Conservation (phyloP, 2,888 invertebrate species). For the Acanthopleura granulata region DNA sequence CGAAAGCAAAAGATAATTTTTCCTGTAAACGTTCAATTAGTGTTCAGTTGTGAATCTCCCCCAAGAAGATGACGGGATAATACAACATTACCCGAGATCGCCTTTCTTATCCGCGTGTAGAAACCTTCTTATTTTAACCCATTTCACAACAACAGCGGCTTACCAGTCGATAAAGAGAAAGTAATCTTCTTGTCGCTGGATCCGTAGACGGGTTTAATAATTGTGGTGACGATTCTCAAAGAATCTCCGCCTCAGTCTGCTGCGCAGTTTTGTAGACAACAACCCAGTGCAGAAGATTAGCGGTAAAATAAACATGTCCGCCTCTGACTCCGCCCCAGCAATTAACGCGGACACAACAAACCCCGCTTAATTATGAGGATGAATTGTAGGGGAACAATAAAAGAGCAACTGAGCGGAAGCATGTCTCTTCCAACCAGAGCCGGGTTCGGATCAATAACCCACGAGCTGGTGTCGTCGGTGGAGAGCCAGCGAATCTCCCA, state of each 20-base stretch:
- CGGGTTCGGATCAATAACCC: neutral
- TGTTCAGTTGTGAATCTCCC: too few species aligned
- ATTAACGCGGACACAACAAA: neutral
- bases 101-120: too few species aligned
- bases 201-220: too few species aligned
- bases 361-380: conserved; percentile 1
- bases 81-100: too few species aligned
- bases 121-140: neutral
- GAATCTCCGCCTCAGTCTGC: too few species aligned
- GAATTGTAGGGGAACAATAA: neutral
- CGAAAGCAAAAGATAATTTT: too few species aligned
- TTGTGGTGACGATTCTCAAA: too few species aligned
- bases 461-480: neutral
- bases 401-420: conserved; percentile 7
- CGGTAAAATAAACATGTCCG: neutral
- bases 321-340: conserved; percentile 2
- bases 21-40: too few species aligned
- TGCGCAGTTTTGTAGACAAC: neutral
- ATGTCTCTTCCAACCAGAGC: neutral
- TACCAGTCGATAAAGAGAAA: neutral
- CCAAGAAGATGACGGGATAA: too few species aligned
- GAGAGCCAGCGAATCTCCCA: neutral
- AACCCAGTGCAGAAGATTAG: neutral
- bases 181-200: conserved; percentile 3
- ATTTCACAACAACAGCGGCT: neutral